Evolutionary conservation across 2,797 vertebrate genomes (phyloP).

Genomic region (Melanotaenia boesemani): DNA sequence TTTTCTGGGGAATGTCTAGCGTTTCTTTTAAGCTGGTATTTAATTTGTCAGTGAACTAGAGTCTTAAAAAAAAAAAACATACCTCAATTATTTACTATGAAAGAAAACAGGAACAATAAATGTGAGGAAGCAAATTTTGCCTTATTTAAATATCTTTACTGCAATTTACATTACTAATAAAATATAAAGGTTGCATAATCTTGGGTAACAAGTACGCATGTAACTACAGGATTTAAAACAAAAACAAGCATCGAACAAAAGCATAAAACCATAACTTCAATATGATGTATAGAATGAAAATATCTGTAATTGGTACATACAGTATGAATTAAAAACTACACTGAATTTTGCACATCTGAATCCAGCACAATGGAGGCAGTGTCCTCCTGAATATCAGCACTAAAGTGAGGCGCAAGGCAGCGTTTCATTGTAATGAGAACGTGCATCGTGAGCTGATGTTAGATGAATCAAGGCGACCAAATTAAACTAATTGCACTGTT

Average conservation of each 20-base stretch:
- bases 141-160: too few species aligned
- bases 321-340: not conserved
- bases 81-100: not conserved
- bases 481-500: conserved; percentile 80
- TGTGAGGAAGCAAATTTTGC: not conserved
- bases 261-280: not conserved
- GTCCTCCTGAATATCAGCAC: conserved; percentile 29
- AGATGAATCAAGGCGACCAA: conserved; percentile 71
- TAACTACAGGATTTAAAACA: not conserved
- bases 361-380: conserved; percentile 25
- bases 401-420: conserved; percentile 40
- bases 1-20: too few species aligned
- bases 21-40: too few species aligned
- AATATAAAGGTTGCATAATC: too few species aligned
- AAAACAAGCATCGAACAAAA: not conserved
- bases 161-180: too few species aligned
- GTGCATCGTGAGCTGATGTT: conserved; percentile 61
- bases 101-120: not conserved
- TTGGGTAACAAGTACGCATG: not conserved
- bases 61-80: not conserved
- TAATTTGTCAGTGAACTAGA: too few species aligned
- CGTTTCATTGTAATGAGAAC: conserved; percentile 64
- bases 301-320: not conserved
- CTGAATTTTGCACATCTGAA: conserved; percentile 18
- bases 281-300: not conserved